Percentiles rank a stretch among this genome's conserved stretches.
phyloP scores from a whole-genome alignment of 64 coral and sea anemone genomes.

The Acropora yongei region DNA sequence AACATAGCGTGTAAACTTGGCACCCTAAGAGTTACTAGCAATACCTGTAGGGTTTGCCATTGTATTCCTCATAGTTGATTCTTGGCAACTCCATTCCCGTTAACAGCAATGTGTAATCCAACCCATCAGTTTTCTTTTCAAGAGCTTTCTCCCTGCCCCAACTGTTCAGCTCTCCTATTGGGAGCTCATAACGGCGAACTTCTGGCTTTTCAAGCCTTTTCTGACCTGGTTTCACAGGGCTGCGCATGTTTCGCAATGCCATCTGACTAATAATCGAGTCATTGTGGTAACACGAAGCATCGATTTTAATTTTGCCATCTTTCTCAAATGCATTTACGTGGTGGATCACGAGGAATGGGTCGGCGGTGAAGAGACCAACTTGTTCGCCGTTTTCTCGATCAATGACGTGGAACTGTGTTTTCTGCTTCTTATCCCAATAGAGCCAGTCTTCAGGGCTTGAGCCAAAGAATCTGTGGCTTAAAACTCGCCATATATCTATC shows the following conservation, averaged over 20 bases:
- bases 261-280: constrained; percentile 37
- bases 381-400: constrained; percentile 53
- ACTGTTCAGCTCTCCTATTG: constrained; percentile 37
- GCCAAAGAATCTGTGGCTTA: constrained; percentile 45
- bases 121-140: constrained; percentile 5
- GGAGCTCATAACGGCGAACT: constrained; percentile 70
- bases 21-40: neutral
- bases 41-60: constrained; percentile 71
- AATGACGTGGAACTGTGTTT: constrained; percentile 66
- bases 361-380: constrained; percentile 53
- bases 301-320: constrained; percentile 62
- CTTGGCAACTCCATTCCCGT: constrained; percentile 65
- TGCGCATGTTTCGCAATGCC: constrained; percentile 51
- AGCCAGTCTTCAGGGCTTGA: constrained; percentile 42
- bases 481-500: constrained; percentile 36
- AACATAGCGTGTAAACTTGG: too few relatives aligned
- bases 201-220: neutral
- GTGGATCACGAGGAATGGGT: constrained; percentile 85
- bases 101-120: constrained; percentile 67
- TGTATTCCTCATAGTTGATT: constrained; percentile 80
- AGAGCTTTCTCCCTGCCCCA: neutral
- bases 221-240: neutral
- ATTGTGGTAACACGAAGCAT: constrained; percentile 79
- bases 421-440: constrained; percentile 67
- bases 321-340: constrained; percentile 88